Evolutionary conservation across 2,888 invertebrate genomes (phyloP), one percentile per base, ranked within the genome.

Genomic region (Leptopilina drosophilae): DNA sequence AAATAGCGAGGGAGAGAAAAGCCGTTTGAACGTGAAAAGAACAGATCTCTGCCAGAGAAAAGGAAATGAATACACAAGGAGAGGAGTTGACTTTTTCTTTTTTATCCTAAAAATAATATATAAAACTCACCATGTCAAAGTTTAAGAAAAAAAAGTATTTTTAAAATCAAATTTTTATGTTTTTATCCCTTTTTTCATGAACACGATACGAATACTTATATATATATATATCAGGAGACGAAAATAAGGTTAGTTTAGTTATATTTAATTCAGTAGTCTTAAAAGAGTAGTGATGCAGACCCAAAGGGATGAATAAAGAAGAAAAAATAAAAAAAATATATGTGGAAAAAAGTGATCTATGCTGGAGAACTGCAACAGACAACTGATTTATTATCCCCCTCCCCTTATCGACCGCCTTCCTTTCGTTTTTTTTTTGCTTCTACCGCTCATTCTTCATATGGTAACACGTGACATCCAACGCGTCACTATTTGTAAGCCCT

Each of bases 381-480:
- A 84, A 78, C 87, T 87, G 87, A 87, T 87, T 87, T 87, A 87
- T 87, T 86, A 82, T 8, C 42, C 42, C 64, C 78, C 82, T 81
- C 79, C 77, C 78, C 80, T 77, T 64, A 75, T 77, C 69, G 46
- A 76, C 76, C 76, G 64, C 40, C 67, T 73, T 26, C 53, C 14
- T 67, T 49, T 59, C 65, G 42, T 65, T 66, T 12, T 12, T 78
- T 62, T 76, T 59, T 33, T 33, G 33, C 40, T 76, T n/a, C 15
- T 80, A 59, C 69, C 42, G 46, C 56, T 66, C 59, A 46, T 78
- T 64, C 73, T 66, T 67, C 66, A n/a, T 79, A 76, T 20, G 49
- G 77, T 78, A 80, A 73, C 49, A 73, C 53, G 83, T 84, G 84
- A 85, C 85, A 86, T 84, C 84, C 83, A 85, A 85, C 82, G 81